These are phyloP conservation scores for Ceratosolen fusciceps DNA, from an alignment of 1,140 invertebrate species.

Conservation along the genomic window DNA sequence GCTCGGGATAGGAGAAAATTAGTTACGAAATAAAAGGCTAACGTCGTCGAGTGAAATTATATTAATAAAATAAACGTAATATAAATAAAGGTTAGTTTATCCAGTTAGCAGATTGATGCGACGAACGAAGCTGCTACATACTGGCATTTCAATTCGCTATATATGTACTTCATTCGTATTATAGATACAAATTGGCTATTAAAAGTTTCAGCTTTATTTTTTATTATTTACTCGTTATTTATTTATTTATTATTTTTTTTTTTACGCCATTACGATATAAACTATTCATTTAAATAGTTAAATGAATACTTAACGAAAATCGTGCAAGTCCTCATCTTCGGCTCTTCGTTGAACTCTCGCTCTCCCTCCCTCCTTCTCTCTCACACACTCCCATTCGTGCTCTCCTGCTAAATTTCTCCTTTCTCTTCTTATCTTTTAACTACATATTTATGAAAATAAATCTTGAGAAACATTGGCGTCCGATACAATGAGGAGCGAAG, in stretches of 20 bases:
- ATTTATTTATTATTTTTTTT: too few relatives aligned
- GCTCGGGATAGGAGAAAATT: neutral
- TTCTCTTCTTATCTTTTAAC: neutral
- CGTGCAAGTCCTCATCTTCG: neutral
- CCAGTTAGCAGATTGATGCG: conserved; percentile 27
- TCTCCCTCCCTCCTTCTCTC: neutral
- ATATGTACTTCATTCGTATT: conserved; percentile 29
- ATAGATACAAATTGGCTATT: conserved; percentile 46
- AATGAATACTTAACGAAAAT: conserved; percentile 15
- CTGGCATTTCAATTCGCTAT: conserved; percentile 44
- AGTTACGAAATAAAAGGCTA: neutral
- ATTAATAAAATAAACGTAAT: conserved; percentile 21
- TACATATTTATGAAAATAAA: conserved; percentile 42
- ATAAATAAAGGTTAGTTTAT: conserved; percentile 40
- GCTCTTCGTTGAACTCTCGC: neutral
- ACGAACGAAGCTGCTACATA: neutral
- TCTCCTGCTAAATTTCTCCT: neutral
- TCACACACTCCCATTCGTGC: neutral
- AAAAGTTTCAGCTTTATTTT: conserved; percentile 43
- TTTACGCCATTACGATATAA: conserved; percentile 17
- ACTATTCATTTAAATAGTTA: conserved; percentile 20
- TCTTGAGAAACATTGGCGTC: conserved; percentile 19
- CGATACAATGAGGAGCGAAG: neutral
- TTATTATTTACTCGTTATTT: conserved; percentile 22
- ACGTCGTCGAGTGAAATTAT: conserved; percentile 13